Evolutionary conservation across 2,113 vertebrate species (phyloP).

Genomic region (Hyperoodon ampullatus): DNA sequence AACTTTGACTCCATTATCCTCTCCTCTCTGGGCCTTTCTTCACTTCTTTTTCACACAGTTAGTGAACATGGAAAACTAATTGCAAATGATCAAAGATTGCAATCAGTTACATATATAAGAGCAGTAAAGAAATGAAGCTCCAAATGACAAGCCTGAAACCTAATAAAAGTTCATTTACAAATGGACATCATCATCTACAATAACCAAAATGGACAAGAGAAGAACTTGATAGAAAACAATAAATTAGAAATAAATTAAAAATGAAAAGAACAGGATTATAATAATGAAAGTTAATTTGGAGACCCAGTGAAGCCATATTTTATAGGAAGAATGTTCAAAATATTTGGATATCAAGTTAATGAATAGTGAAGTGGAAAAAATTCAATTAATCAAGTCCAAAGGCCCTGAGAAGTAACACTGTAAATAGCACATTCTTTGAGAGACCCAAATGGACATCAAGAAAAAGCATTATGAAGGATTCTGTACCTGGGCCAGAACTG

Average conservation of each 20-base stretch:
- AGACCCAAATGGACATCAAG: conserved; percentile 52
- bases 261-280: conserved; percentile 70
- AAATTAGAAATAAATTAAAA: conserved; percentile 76
- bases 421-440: conserved; percentile 21
- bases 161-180: conserved; percentile 58
- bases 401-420: not conserved
- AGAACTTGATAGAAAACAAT: conserved; percentile 63
- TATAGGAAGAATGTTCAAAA: conserved; percentile 73
- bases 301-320: conserved; percentile 65
- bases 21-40: conserved; percentile 49
- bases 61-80: conserved; percentile 62
- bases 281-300: conserved; percentile 76
- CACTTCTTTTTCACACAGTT: conserved; percentile 51
- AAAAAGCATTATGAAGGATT: conserved; percentile 54
- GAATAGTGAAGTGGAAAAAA: conserved; percentile 78
- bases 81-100: conserved; percentile 53
- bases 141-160: conserved; percentile 24
- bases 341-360: conserved; percentile 79
- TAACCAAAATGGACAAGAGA: conserved; percentile 62
- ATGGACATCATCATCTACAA: conserved; percentile 24
- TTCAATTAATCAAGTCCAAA: conserved; percentile 70
- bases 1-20: conserved; percentile 54
- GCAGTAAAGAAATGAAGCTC: conserved; percentile 37
- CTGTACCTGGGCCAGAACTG: not conserved
- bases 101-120: conserved; percentile 4